Percentiles rank a stretch among this genome's conserved stretches.
Conservation (phyloP, 2,113 vertebrate genomes). For the Sminthopsis crassicaudata region DNA sequence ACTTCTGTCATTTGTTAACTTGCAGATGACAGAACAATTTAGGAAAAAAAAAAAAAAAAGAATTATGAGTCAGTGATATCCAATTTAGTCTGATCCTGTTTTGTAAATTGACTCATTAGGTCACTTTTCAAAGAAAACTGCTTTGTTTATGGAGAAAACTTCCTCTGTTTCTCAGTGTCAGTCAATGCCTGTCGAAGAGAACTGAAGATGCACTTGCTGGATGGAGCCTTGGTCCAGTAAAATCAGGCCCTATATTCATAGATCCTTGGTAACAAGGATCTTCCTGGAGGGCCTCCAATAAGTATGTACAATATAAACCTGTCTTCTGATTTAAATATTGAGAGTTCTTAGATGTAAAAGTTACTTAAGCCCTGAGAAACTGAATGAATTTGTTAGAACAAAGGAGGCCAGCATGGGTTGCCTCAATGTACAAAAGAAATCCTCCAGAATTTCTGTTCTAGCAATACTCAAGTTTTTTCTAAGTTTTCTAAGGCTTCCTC, state of each 20-base stretch:
- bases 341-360: neutral
- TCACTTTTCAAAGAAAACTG: conserved; percentile 56
- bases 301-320: neutral
- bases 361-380: neutral
- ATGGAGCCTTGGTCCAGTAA: neutral
- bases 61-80: conserved; percentile 57
- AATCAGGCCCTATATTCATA: neutral
- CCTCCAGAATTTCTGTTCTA: neutral
- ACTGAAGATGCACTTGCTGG: neutral
- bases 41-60: conserved; percentile 36
- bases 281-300: neutral
- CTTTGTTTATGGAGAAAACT: conserved; percentile 49
- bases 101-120: conserved; percentile 38
- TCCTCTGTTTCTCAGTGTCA: conserved; percentile 23
- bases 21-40: conserved; percentile 22
- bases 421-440: neutral
- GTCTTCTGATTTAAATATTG: neutral
- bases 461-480: neutral
- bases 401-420: neutral
- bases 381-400: neutral
- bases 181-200: neutral
- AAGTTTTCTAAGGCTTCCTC: neutral
- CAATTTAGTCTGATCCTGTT: conserved; percentile 43
- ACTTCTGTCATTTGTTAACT: conserved; percentile 38
- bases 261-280: neutral